Evolutionary conservation across 2,113 vertebrate species (phyloP), one percentile per base, ranked within the genome.

Genomic region (Plectropomus leopardus): DNA sequence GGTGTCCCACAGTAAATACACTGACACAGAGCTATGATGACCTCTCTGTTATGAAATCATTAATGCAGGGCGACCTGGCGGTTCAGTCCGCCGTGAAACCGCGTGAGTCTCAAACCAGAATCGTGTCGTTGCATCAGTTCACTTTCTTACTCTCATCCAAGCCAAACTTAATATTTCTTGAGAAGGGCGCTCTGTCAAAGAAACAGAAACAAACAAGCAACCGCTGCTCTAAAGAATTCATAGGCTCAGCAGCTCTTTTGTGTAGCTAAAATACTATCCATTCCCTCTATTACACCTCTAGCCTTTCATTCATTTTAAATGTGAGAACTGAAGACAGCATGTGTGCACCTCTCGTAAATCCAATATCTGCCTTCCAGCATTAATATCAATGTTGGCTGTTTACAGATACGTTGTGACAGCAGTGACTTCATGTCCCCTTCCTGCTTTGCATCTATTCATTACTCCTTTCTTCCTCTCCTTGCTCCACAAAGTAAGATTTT

Each of bases 21-120:
- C 75, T 13, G 61, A 80, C 83, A 68, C 50, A 60, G 72, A 85
- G 66, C 65, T 59, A 84, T 13, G 70, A 74, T 85, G 87, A 87
- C 88, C 90, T 89, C 82, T 82, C 66, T 78, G 59, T 45, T 86
- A 76, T 79, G 72, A 88, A 86, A 82, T 74, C 72, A 91, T 78
- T 79, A 83, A 92, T 85, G 88, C 66, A 58, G 58, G 60, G 36
- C 28, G 66, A 64, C 76, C 75, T 42, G 36, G 60, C 47, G 68
- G 63, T 70, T 68, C 58, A n/a, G 42, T 76, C 74, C 10, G 45
- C 64, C 76, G 71, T 48, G 59, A 36, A 50, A 32, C 80, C 44
- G 57, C 4, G 26, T 28, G 68, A 66, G 73, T 59, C 74, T 79
- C 53, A 72, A 72, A 47, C 36, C 60, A n/a, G 9, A 82, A 78